Conservation (phyloP, 2,888 invertebrate species). For the Sesia bembeciformis region DNA sequence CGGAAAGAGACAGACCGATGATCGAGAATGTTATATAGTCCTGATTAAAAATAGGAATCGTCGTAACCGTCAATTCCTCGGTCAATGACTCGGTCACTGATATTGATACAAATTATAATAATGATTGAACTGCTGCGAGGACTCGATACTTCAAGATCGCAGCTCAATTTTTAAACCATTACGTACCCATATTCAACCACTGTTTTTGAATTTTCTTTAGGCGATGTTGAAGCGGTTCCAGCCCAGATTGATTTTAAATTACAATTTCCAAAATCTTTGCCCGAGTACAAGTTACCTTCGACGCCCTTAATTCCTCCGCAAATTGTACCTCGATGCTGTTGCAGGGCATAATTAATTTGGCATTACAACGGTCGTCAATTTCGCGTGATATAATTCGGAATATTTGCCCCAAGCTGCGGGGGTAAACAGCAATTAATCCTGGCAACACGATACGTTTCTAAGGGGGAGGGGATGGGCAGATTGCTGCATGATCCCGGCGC, state of each 20-base stretch:
- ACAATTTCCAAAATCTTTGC: not conserved
- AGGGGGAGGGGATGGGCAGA: slow-evolving; percentile 42
- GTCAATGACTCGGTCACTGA: slow-evolving; percentile 8
- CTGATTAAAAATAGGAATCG: slow-evolving; percentile 2
- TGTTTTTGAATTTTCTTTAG: not conserved
- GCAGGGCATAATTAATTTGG: slow-evolving; percentile 50
- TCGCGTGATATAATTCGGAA: slow-evolving; percentile 55
- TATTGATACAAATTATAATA: slow-evolving; percentile 1
- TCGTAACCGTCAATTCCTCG: slow-evolving; percentile 2
- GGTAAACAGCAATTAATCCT: slow-evolving; percentile 70
- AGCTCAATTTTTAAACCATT: not conserved
- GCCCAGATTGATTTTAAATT: not conserved
- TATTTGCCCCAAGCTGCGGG: slow-evolving; percentile 43
- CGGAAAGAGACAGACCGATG: not conserved
- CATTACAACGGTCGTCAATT: slow-evolving; percentile 59
- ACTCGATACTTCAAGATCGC: slow-evolving; percentile 1
- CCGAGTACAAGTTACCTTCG: not conserved
- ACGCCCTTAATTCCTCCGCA: slow-evolving; percentile 16
- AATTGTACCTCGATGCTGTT: slow-evolving; percentile 24
- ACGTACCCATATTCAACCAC: not conserved
- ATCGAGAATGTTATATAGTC: slow-evolving; percentile 3
- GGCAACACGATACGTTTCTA: slow-evolving; percentile 57
- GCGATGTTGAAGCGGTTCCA: not conserved
- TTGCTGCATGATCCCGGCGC: slow-evolving; percentile 62
- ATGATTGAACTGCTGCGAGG: slow-evolving; percentile 5